These are phyloP conservation scores for Ostrea denselamellosa DNA, from an alignment of 1,140 invertebrate genomes.

Conservation along the genomic window DNA sequence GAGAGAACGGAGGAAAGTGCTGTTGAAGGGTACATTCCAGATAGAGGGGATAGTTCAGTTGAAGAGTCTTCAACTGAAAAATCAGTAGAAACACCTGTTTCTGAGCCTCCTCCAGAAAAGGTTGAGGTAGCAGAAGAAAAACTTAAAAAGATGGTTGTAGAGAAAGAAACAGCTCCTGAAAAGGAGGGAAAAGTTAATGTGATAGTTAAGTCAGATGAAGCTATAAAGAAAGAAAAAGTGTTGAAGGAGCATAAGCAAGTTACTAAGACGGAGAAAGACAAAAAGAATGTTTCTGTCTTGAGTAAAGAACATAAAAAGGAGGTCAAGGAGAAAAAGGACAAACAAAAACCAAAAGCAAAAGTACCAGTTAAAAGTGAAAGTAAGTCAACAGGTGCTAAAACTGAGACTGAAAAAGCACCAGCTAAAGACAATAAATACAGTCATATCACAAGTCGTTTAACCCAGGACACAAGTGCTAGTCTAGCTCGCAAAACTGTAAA, in stretches of 20 bases:
- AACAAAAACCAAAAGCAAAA: constrained; percentile 38
- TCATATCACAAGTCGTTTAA: constrained; percentile 33
- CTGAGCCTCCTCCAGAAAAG: neutral
- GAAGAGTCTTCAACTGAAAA: neutral
- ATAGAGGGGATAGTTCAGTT: neutral
- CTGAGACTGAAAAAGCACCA: constrained; percentile 20
- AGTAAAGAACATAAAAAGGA: constrained; percentile 50
- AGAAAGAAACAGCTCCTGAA: neutral
- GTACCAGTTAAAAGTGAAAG: constrained; percentile 2
- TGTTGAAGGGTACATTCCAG: neutral
- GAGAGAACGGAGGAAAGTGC: constrained; percentile 12
- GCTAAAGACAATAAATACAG: constrained; percentile 28
- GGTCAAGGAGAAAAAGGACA: constrained; percentile 10
- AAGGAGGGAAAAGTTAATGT: neutral
- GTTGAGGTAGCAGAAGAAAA: neutral
- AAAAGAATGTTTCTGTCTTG: constrained; percentile 32
- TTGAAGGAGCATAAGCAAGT: constrained; percentile 26
- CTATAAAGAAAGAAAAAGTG: constrained; percentile 36
- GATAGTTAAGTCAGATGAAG: constrained; percentile 15
- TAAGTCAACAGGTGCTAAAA: constrained; percentile 29
- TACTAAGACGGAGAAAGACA: constrained; percentile 39
- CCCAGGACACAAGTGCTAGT: constrained; percentile 36
- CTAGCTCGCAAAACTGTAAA: neutral
- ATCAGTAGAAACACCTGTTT: neutral
- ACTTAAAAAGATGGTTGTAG: neutral